Percentiles rank a stretch among this genome's conserved stretches.
These are phyloP conservation scores for Elephantulus edwardii DNA, from an alignment of 2,113 vertebrate species.

Conservation along the genomic window DNA sequence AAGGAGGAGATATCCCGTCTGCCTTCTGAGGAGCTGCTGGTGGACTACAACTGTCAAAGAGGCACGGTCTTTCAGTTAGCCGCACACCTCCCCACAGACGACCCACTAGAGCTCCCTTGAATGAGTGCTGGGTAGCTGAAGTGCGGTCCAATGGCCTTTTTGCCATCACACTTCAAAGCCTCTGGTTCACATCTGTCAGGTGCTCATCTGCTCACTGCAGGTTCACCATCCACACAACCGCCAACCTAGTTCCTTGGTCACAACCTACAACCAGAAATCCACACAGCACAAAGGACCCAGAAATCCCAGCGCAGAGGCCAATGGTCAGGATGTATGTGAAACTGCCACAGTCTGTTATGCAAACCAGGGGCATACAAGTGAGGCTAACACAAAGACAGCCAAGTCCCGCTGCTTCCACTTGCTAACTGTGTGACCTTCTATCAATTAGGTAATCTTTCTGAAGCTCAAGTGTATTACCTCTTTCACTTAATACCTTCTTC, in stretches of 20 bases:
- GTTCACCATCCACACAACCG: not conserved
- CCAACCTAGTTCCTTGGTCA: not conserved
- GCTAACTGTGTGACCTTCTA: not conserved
- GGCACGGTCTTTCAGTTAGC: too few species aligned
- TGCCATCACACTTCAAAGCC: not conserved
- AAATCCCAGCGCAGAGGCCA: not conserved
- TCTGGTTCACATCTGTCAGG: not conserved
- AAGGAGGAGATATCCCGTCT: too few species aligned
- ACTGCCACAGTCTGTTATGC: not conserved
- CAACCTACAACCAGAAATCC: not conserved
- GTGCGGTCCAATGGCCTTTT: not conserved
- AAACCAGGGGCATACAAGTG: not conserved
- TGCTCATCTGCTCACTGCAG: not conserved
- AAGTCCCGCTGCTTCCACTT: not conserved
- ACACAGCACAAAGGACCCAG: not conserved
- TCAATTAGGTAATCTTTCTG: not conserved
- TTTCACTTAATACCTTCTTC: not conserved
- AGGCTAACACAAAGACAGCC: not conserved
- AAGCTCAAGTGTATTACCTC: not conserved
- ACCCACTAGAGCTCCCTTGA: too few species aligned
- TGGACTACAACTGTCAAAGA: too few species aligned
- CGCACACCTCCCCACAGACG: too few species aligned
- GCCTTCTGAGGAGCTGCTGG: too few species aligned
- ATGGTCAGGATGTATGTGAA: rapidly evolving
- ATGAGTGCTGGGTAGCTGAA: not conserved